Percentiles rank a stretch among this genome's conserved stretches.
phyloP scores from a whole-genome alignment of 2,113 vertebrate genomes.

The Anarrhichthys ocellatus region DNA sequence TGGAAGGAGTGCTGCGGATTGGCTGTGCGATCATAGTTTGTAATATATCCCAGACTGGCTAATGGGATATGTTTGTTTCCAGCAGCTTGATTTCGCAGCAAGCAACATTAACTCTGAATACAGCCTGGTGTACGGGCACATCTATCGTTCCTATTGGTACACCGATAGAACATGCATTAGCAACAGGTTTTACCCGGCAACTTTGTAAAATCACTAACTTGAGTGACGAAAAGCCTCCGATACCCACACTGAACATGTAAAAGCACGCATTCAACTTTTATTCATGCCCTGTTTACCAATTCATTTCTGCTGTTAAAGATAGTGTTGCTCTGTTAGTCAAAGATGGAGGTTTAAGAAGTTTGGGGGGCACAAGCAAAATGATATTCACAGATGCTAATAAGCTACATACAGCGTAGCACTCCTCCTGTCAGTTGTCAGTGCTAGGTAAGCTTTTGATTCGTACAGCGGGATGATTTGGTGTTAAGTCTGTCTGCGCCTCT shows the following conservation, averaged over 20 bases:
- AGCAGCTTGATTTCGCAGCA: constrained; percentile 60
- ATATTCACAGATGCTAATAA: constrained; percentile 71
- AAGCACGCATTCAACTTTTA: constrained; percentile 25
- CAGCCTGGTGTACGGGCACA: constrained; percentile 30
- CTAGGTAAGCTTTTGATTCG: constrained; percentile 69
- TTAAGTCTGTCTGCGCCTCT: constrained; percentile 76
- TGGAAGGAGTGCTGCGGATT: constrained; percentile 53
- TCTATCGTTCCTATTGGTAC: constrained; percentile 31
- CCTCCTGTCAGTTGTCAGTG: constrained; percentile 67
- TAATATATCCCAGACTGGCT: constrained; percentile 47
- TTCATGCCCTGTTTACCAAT: constrained; percentile 5
- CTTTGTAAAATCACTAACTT: constrained; percentile 1
- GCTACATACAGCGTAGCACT: constrained; percentile 36
- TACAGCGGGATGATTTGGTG: constrained; percentile 75
- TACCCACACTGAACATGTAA: not conserved
- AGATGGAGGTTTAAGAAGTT: constrained; percentile 55
- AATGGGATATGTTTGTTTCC: constrained; percentile 68
- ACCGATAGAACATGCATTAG: not conserved
- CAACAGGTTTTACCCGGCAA: constrained; percentile 49
- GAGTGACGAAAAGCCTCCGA: constrained; percentile 23
- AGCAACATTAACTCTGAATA: constrained; percentile 57
- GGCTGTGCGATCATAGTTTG: constrained; percentile 52
- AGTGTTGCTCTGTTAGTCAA: constrained; percentile 43
- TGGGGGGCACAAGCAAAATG: constrained; percentile 43
- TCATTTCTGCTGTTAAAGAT: constrained; percentile 30